phyloP scores from a whole-genome alignment of 2,797 vertebrate species.

The Myripristis jacobus region DNA sequence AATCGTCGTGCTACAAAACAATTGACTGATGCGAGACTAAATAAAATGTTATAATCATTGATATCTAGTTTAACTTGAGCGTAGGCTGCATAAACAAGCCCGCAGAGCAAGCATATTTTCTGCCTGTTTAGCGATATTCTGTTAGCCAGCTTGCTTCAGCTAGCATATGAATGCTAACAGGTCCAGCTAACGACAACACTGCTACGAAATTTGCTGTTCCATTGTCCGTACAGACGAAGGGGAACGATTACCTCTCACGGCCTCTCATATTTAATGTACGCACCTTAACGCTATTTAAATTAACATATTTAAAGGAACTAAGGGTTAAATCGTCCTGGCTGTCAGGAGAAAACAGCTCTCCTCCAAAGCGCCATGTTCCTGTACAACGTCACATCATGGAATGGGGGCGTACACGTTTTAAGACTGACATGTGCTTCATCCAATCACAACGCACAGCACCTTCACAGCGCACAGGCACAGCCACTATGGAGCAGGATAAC shows the following conservation, averaged over 20 bases:
- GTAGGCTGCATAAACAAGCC: constrained; percentile 35
- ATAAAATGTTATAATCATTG: constrained; percentile 60
- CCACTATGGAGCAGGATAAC: constrained; percentile 41
- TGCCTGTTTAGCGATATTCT: constrained; percentile 57
- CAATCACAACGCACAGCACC: constrained; percentile 55
- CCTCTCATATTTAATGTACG: constrained; percentile 48
- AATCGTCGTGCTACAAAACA: constrained; percentile 55
- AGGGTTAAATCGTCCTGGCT: constrained; percentile 59
- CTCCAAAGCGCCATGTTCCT: constrained; percentile 84
- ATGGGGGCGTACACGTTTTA: constrained; percentile 42
- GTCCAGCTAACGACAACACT: constrained; percentile 78
- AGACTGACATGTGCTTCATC: constrained; percentile 43
- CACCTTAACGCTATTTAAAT: constrained; percentile 21
- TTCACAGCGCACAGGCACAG: fast-evolving
- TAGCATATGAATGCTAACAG: constrained; percentile 71
- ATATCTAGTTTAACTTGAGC: constrained; percentile 17
- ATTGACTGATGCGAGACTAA: constrained; percentile 14
- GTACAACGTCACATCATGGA: constrained; percentile 70
- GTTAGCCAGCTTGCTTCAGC: constrained; percentile 71
- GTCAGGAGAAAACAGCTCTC: constrained; percentile 74
- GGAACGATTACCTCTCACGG: constrained; percentile 49
- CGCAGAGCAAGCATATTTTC: constrained; percentile 49
- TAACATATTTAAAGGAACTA: constrained; percentile 27
- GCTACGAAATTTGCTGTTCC: constrained; percentile 46
- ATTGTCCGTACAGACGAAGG: constrained; percentile 61